These are phyloP conservation scores for Caerostris darwini DNA, from an alignment of 1,140 invertebrate species.

Conservation along the genomic window DNA sequence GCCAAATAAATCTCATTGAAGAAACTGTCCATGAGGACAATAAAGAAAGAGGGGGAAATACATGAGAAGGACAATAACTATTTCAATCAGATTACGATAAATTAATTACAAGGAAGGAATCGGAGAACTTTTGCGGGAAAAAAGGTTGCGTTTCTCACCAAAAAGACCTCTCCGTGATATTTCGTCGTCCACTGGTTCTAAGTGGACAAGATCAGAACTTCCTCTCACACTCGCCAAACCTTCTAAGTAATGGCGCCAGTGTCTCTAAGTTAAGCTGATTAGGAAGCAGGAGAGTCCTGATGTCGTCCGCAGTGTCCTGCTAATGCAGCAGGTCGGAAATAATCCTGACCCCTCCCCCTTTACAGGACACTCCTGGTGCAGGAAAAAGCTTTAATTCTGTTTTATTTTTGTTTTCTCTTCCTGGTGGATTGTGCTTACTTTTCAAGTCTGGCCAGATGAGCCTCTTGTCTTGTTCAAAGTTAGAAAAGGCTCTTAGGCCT, in stretches of 20 bases:
- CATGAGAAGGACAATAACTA: not conserved
- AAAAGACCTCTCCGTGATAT: not conserved
- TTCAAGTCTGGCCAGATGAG: constrained; percentile 36
- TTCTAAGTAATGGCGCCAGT: constrained; percentile 47
- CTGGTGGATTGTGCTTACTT: constrained; percentile 17
- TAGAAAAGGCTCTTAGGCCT: constrained; percentile 6
- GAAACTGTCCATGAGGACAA: not conserved
- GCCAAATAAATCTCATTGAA: not conserved
- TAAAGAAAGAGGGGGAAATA: not conserved
- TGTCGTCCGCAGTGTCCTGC: constrained; percentile 49
- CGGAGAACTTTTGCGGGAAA: not conserved
- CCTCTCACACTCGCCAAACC: constrained; percentile 27
- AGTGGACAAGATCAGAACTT: constrained; percentile 41
- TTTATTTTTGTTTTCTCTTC: constrained; percentile 28
- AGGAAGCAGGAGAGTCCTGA: constrained; percentile 41
- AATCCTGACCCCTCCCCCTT: constrained; percentile 30
- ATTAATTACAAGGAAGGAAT: constrained; percentile 31
- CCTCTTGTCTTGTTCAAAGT: not conserved
- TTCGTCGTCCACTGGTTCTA: constrained; percentile 48
- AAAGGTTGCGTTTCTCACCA: constrained; percentile 21
- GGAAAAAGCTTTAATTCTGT: constrained; percentile 53
- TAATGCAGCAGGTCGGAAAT: constrained; percentile 67
- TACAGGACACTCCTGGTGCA: constrained; percentile 24
- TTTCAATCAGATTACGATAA: constrained; percentile 54
- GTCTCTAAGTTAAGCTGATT: constrained; percentile 57